Evolutionary conservation across 2,888 invertebrate species (phyloP), one percentile per base, ranked within the genome.

Genomic region (Dorcus hopei): DNA sequence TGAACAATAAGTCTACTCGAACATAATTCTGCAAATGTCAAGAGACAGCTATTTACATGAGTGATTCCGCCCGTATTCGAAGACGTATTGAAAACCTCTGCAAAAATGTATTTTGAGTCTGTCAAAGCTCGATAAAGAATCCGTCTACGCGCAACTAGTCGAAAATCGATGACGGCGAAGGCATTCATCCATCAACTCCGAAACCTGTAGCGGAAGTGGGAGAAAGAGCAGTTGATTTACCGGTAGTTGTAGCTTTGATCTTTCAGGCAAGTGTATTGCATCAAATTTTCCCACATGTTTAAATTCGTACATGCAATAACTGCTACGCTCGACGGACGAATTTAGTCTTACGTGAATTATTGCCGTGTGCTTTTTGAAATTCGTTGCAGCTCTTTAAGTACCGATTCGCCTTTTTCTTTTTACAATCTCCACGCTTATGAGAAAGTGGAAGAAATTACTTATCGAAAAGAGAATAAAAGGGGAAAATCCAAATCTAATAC

Each of bases 151-250:
- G 51, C 51, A 40, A 51, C 51, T 51, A 51, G 51, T 51, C 38
- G 19, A 51, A 51, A 51, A 51, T 38, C 38, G 38, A 38, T 38
- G 14, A 26, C 11, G 16, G 39, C 14, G n/a, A 9, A 40, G 38
- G 51, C 51, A 40, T 40, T 51, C 51, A 51, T 51, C 51, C 51
- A 51, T 51, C 51, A 51, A 51, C 38, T n/a, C 51, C 19, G 38
- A 40, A 38, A 51, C n/a, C 38, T 40, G 33, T 14, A 51, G 51
- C 51, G 51, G 38, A 51, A 51, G 40, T 11, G 38, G 38, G 23
- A 19, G 51, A 51, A 38, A 40, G 38, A 38, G 51, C 40, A 38
- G 51, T 40, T 51, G 51, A 51, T 51, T 51, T 51, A 51, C 38
- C 51, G 38, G 38, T 40, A 26, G 51, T 16, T 51, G 38, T 51